Evolutionary conservation across 2,113 vertebrate species (phyloP), one percentile per base, ranked within the genome.

Genomic region (Melanotaenia duboulayi): DNA sequence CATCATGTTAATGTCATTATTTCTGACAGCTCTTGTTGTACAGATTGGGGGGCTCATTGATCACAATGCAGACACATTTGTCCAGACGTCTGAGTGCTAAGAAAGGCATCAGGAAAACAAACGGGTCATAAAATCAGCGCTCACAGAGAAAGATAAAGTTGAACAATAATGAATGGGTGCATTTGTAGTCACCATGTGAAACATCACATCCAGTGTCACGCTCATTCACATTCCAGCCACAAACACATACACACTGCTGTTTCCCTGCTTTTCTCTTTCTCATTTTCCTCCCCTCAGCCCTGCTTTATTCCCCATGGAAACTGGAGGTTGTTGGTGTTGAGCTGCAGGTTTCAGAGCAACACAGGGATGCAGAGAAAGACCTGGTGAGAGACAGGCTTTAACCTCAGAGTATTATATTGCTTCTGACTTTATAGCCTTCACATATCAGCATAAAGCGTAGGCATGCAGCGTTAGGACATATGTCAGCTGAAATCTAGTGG

Each of bases 161-260:
- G 65, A 69, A 46, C 66, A 64, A 59, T 87, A 87, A 89, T 83
- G 81, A 85, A 86, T 32, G 71, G 63, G 55, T 52, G 13, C 80
- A 89, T 90, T 86, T 90, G 84, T 78, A 89, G 84, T 87, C 87
- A 71, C 68, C 81, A 79, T 83, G 80, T 56, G 81, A 88, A 85
- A 85, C 73, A 78, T 85, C 79, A 70, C 71, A 54, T 17, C 59
- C 32, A 20, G 57, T 64, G 58, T 71, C 77, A 49, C 14, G 57
- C 76, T 87, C 80, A 87, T 88, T 89, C 80, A 62, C 89, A 90
- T 88, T 87, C 84, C 22, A 68, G 35, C 71, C 83, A 83, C 79
- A 80, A 61, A 74, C 64, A 51, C 65, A 58, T 28, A 62, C 49
- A 70, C 58, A 58, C n/a, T 0, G 5, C 65, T 60, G 63, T 73